These are phyloP conservation scores for Holothuria scabra DNA, from an alignment of 53 echinoderm and acorn worm species.

Conservation along the genomic window DNA sequence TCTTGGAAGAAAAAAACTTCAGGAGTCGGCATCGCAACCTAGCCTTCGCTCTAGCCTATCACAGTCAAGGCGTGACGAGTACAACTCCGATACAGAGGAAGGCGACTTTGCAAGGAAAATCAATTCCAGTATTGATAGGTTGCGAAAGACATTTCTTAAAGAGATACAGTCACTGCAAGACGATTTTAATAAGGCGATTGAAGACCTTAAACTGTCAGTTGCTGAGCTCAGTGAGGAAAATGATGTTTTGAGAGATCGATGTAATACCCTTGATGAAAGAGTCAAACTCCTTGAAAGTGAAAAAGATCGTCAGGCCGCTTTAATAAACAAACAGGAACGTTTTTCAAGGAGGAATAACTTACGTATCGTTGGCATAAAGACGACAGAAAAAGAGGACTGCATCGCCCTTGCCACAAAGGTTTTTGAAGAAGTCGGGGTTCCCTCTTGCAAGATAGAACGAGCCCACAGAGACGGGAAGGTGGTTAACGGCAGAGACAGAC, in stretches of 20 bases:
- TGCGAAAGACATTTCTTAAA: not conserved
- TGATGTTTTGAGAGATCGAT: not conserved
- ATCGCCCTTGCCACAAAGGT: not conserved
- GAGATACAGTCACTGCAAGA: no score
- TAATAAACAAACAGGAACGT: slow-evolving; percentile 10
- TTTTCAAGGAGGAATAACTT: no score
- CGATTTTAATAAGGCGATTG: slow-evolving; percentile 18
- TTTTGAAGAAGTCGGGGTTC: slow-evolving; percentile 17
- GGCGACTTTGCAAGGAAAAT: slow-evolving; percentile 10
- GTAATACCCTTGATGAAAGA: slow-evolving; percentile 11
- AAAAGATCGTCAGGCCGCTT: not conserved
- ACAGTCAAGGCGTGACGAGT: slow-evolving; percentile 1
- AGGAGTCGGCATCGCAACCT: no score
- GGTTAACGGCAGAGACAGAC: not conserved
- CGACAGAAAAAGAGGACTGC: slow-evolving; percentile 9
- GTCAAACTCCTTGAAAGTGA: not conserved
- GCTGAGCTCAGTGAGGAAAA: slow-evolving; percentile 7
- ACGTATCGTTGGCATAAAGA: slow-evolving; percentile 3
- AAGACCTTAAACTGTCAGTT: not conserved
- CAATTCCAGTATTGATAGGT: not conserved
- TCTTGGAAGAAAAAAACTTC: no score
- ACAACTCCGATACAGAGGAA: slow-evolving; percentile 29
- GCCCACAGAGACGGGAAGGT: slow-evolving; percentile 8
- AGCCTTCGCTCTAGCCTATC: slow-evolving; percentile 26
- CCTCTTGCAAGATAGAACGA: slow-evolving; percentile 5